Evolutionary conservation across 1,140 invertebrate species (phyloP).

Genomic region (Aphelinus certus): DNA sequence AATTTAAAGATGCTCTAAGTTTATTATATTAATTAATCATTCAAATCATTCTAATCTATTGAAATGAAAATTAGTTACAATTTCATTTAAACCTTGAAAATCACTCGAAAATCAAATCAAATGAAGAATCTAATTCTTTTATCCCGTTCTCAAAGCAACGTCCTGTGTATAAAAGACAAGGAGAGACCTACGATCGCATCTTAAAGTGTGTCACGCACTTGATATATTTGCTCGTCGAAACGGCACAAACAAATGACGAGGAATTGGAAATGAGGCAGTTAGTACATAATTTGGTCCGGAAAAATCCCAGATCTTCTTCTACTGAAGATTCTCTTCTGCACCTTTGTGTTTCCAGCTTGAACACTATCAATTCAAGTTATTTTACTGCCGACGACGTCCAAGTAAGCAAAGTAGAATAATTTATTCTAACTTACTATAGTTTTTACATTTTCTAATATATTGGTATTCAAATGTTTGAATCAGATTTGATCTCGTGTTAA

Average conservation of each 20-base stretch:
- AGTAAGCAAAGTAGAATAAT: slow-evolving; percentile 51
- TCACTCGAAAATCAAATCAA: too few relatives aligned
- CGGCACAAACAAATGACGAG: slow-evolving; percentile 67
- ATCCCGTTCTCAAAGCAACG: slow-evolving; percentile 60
- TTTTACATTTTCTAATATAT: slow-evolving; percentile 6
- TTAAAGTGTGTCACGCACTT: slow-evolving; percentile 83
- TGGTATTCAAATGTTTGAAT: slow-evolving; percentile 17
- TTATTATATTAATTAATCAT: too few relatives aligned
- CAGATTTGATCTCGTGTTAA: neutral
- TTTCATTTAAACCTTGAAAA: too few relatives aligned
- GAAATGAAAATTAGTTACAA: too few relatives aligned
- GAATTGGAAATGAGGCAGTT: slow-evolving; percentile 60
- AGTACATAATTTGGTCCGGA: slow-evolving; percentile 67
- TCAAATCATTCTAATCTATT: too few relatives aligned
- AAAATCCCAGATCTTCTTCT: slow-evolving; percentile 76
- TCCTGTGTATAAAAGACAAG: slow-evolving; percentile 80
- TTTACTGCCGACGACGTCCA: slow-evolving; percentile 76
- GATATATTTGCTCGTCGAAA: slow-evolving; percentile 78
- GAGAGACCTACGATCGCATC: slow-evolving; percentile 84
- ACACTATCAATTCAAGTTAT: slow-evolving; percentile 81
- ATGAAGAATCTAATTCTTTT: too few relatives aligned
- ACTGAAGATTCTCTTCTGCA: slow-evolving; percentile 83
- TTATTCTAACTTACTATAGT: slow-evolving; percentile 25
- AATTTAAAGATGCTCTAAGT: too few relatives aligned
- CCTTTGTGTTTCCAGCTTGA: slow-evolving; percentile 80